Evolutionary conservation across 2,888 invertebrate species (phyloP), one percentile per base, ranked within the genome.

Genomic region (Apeira syringaria): DNA sequence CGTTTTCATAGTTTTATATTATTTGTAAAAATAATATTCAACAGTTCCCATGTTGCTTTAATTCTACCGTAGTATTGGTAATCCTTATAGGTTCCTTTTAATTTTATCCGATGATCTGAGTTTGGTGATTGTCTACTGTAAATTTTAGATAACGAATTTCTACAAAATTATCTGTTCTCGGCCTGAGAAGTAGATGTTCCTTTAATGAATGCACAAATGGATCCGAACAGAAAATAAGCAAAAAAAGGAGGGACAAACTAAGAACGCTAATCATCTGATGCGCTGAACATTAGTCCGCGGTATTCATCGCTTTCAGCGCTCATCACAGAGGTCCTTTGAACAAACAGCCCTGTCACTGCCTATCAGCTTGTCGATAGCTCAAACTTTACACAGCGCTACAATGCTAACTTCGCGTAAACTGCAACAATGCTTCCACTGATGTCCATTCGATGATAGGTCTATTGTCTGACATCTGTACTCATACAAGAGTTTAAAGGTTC

Each of bases 281-380:
- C 50, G 44, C 47, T 49, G 44, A 57, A 62, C 64, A 65, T 64
- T 61, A 63, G 61, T 49, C 53, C 50, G 58, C 48, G 30, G 59
- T 68, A 66, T 64, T 37, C 43, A 42, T 31, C 15, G 36, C 36
- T 27, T 67, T 65, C 62, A 62, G 41, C 53, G 53, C 54, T 47
- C 61, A 58, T 69, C 72, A 65, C 50, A 68, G 67, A 80, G 80
- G 72, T 72, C 71, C 69, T 78, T 77, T 80, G 74, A 79, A 75
- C 74, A 75, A 75, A 75, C 68, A 62, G 55, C 50, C 64, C 65
- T 63, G 74, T 73, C 74, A 66, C 55, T 39, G 73, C 71, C 67
- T 85, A 85, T 84, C 84, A 61, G 67, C 64, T 54, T 65, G 80
- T 74, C 83, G 78, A 83, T 81, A 75, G 71, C 80, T 86, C 79